phyloP scores from a whole-genome alignment of 2,797 vertebrate genomes.

The Lepilemur septentrionalis region DNA sequence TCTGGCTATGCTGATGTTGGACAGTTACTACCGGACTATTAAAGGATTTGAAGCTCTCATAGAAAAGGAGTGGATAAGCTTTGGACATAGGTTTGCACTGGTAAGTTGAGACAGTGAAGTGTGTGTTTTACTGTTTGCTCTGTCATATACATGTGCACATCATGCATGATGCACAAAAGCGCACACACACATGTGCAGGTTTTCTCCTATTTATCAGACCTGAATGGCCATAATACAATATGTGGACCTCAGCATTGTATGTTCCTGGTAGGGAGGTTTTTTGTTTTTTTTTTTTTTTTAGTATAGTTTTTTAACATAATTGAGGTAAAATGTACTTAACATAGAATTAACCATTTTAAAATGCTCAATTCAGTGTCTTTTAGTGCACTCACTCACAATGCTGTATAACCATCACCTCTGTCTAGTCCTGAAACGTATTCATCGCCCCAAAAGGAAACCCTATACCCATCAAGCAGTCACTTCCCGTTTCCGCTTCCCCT shows the following conservation, averaged over 20 bases:
- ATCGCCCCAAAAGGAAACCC: background rate
- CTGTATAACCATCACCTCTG: background rate
- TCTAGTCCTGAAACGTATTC: background rate
- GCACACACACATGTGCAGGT: accelerated
- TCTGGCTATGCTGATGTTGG: constrained; percentile 96
- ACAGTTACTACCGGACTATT: constrained; percentile 94
- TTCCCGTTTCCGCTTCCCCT: background rate
- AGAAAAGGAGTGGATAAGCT: constrained; percentile 98
- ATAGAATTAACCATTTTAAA: constrained; percentile 10
- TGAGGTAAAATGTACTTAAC: constrained; percentile 37
- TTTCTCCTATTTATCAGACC: background rate
- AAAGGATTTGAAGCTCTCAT: constrained; percentile 92
- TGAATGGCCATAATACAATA: background rate
- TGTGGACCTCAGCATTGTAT: background rate
- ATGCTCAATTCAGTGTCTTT: background rate
- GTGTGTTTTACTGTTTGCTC: background rate
- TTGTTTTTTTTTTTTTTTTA: background rate
- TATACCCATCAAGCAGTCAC: background rate
- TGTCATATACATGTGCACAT: background rate
- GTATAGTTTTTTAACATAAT: background rate
- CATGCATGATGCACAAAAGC: background rate
- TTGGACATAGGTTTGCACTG: constrained; percentile 94
- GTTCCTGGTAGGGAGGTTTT: background rate
- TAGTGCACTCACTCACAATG: background rate
- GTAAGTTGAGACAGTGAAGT: constrained; percentile 83